Base-by-base conservation (phyloP, 2,888 invertebrate species). In the Ichneumoninae sp. region DNA sequence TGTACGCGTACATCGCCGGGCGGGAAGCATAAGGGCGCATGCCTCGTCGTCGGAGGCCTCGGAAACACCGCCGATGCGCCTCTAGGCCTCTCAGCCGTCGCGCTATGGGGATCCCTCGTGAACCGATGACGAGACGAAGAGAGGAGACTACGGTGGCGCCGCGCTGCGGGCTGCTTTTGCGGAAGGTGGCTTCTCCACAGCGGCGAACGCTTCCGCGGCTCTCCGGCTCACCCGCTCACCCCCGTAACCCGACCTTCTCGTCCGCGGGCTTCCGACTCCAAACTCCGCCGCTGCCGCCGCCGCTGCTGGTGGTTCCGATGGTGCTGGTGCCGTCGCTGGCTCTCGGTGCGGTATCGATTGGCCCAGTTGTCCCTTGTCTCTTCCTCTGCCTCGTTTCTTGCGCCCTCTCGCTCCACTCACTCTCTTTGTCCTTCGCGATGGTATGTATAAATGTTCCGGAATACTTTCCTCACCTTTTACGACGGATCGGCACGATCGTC, bases 351-450 rank as follows among this genome's bases (percentile, higher is more conserved):
- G 81, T 87, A 92, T 92, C 92, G 92, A 92, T 92, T 92, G 92
- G 92, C 92, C 92, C 92, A 92, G 92, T 92, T 92, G 92, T 92
- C 90, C 91, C 91, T 85, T 85, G 84, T 83, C 85, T 85, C 88
- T 86, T 88, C 86, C 87, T 87, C 83, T 74, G 19, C 69, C 70
- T 47, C 78, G 54, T 63, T 63, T 78, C 77, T 78, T 52, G 60
- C 63, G 60, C 66, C 65, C 69, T 73, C 77, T 70, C 52, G 70
- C 76, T 76, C 71, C n/a, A 76, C 81, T 80, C 66, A 52, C 81
- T 79, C 65, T 60, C 86, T 74, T 76, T 75, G 33, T 71, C 47
- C 40, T 52, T 73, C 69, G 6, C 40, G 33, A 52, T 26, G 47
- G 8, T 65, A 52, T 65, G 30, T 33, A 63, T 30, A 63, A 3